Evolutionary conservation across 2,797 vertebrate species (phyloP).

Genomic region (Smutsia temminckii): DNA sequence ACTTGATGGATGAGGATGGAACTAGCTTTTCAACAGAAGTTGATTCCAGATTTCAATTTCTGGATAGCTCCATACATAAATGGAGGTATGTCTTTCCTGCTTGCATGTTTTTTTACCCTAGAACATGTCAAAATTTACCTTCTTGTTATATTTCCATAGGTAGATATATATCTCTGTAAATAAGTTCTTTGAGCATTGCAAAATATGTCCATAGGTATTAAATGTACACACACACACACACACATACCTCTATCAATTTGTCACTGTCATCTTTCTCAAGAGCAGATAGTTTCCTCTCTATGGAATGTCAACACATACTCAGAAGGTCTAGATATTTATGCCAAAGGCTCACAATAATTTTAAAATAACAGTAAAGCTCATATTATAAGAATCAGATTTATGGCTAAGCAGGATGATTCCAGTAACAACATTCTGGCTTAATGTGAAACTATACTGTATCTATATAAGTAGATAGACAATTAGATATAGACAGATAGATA

Average conservation of each 20-base stretch:
- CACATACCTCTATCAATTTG: neutral
- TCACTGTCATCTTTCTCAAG: neutral
- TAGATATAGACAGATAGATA: neutral
- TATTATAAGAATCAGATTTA: neutral
- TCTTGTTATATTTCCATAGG: neutral
- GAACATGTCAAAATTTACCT: neutral
- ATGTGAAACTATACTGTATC: neutral
- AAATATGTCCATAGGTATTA: neutral
- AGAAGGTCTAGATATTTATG: constrained; percentile 15
- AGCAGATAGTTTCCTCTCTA: neutral
- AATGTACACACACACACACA: neutral
- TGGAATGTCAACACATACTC: neutral
- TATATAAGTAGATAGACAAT: neutral
- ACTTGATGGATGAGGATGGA: neutral
- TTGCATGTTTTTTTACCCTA: neutral
- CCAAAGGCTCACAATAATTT: constrained; percentile 23
- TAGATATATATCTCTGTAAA: neutral
- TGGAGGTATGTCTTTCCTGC: neutral
- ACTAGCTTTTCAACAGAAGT: neutral
- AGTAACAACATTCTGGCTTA: neutral
- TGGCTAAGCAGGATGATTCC: neutral
- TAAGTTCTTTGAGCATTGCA: neutral
- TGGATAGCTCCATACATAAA: neutral
- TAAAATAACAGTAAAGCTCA: neutral
- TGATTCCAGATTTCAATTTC: neutral